Evolutionary conservation across 1,140 invertebrate genomes (phyloP).

Genomic region (Diploscapter pachys): DNA sequence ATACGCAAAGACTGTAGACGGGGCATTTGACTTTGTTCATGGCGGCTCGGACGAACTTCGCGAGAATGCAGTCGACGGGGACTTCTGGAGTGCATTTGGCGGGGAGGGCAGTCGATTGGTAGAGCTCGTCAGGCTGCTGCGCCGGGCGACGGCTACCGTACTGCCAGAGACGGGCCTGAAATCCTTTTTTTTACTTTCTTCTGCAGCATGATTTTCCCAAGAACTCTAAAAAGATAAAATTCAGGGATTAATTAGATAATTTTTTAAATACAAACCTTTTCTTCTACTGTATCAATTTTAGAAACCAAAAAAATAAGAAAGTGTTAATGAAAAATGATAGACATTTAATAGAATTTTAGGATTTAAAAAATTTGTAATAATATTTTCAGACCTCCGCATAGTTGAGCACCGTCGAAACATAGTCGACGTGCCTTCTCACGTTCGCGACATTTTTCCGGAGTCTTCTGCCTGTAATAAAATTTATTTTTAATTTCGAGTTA

Average conservation of each 20-base stretch:
- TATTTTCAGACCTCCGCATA: constrained; percentile 29
- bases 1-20: constrained; percentile 86
- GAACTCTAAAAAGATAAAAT: too few species aligned
- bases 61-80: constrained; percentile 93
- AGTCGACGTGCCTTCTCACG: constrained; percentile 41
- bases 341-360: neutral
- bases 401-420: constrained; percentile 39
- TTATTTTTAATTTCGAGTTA: too few species aligned
- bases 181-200: neutral
- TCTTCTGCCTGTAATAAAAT: constrained; percentile 29
- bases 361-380: neutral
- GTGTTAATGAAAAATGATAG: neutral
- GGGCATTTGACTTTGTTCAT: constrained; percentile 99
- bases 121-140: constrained; percentile 28
- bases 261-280: neutral
- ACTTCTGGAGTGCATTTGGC: constrained; percentile 69
- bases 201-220: too few species aligned
- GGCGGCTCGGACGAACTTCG: constrained; percentile 90
- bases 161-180: constrained; percentile 29
- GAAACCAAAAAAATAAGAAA: too few species aligned
- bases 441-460: constrained; percentile 42
- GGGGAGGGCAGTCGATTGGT: constrained; percentile 45
- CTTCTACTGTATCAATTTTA: too few species aligned
- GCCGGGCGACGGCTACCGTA: constrained; percentile 16
- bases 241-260: neutral